Evolutionary conservation across 2,113 vertebrate genomes (phyloP), one percentile per base, ranked within the genome.

Genomic region (Bos javanicus): DNA sequence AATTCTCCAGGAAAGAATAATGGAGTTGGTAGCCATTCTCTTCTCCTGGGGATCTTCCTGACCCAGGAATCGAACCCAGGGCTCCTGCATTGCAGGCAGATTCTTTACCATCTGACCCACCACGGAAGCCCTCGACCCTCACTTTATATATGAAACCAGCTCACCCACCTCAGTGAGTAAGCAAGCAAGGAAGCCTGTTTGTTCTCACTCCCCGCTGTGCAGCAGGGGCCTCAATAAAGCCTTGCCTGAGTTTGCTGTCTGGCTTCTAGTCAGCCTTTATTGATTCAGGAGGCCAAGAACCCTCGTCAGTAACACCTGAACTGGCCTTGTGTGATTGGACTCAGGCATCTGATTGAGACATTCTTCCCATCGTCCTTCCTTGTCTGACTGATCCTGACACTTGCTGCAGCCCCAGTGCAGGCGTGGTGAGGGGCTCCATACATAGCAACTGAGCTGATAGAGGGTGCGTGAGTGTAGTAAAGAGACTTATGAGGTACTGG

Each of bases 21-120:
- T 23, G n/a, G 67, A 39, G 67, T 71, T 21, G 19, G 19, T 36
- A 39, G 67, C n/a, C 19, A 23, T 39, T 71, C 19, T 36, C 67
- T 71, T 71, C 67, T 71, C 67, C n/a, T 23, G n/a, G 15, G 64
- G 17, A 71, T 71, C n/a, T 21, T 71, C n/a, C 64, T 36, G n/a
- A 36, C 64, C n/a, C 8, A 36, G 17, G 64, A 9, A 11, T 71
- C 0, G 2, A 71, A 36, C 8, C 17, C 0, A 5, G 9, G 17
- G n/a, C 2, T 71, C n/a, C n/a, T 71, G n/a, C 64, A 36, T 0
- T 36, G 64, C n/a, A 71, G n/a, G 64, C 17, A 71, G 64, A 21
- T 71, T 71, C 64, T 71, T 71, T 36, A 21, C 17, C 43, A 17
- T 46, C 14, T 78, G 1, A 78, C 43, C 14, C 25, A 28, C 43